These are phyloP conservation scores for Crypturellus undulatus DNA, from an alignment of 2,113 vertebrate species.

Conservation along the genomic window DNA sequence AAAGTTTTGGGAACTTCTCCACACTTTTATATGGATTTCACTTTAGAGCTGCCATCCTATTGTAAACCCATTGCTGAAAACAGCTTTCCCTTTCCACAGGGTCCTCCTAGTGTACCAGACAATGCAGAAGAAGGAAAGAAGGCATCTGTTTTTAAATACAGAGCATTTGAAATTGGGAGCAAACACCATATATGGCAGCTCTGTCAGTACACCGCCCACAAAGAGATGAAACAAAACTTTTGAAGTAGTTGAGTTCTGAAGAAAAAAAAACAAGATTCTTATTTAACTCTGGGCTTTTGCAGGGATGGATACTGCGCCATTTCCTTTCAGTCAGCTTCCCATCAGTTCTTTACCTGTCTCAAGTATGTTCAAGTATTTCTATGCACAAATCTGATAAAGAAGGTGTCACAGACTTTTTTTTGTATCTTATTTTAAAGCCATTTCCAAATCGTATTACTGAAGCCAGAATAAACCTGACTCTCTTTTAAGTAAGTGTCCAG, in stretches of 20 bases:
- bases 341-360: not conserved
- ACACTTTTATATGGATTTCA: not conserved
- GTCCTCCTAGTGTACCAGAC: not conserved
- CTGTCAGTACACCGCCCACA: not conserved
- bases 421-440: not conserved
- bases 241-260: not conserved
- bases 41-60: not conserved
- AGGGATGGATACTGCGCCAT: fast-evolving
- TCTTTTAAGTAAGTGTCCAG: not conserved
- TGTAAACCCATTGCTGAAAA: not conserved
- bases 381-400: not conserved
- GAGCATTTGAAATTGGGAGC: not conserved
- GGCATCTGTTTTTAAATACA: not conserved
- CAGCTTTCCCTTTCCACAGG: not conserved
- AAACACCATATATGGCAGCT: not conserved
- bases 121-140: not conserved
- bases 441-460: not conserved
- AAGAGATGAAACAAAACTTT: not conserved
- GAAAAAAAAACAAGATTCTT: not conserved
- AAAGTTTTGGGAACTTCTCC: not conserved
- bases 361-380: not conserved
- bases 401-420: not conserved
- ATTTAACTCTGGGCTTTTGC: not conserved
- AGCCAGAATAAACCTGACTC: not conserved
- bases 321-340: not conserved